Conservation (phyloP, 2,113 vertebrate species). For the Tonatia bakeri region DNA sequence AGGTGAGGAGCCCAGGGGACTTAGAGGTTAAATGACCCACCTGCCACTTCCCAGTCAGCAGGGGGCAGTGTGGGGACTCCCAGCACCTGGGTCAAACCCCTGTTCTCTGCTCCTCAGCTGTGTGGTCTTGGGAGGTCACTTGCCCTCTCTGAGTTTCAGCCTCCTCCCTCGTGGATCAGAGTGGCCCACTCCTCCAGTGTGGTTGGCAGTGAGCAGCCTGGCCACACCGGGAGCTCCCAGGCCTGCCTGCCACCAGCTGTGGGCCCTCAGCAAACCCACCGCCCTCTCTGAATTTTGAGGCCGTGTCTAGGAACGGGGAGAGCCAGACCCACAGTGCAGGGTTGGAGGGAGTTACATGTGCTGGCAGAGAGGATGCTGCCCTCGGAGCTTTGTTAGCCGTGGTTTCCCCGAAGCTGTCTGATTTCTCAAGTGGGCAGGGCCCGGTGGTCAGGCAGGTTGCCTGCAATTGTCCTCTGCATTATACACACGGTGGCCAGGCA, state of each 20-base stretch:
- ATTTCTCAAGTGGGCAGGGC: background rate
- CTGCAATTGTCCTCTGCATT: background rate
- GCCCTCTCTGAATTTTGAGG: background rate
- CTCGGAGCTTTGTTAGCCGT: too few species aligned
- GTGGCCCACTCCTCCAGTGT: background rate
- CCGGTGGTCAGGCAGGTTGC: background rate
- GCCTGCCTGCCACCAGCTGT: background rate
- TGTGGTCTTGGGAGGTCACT: background rate
- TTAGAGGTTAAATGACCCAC: background rate
- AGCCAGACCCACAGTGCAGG: background rate
- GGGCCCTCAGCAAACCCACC: background rate
- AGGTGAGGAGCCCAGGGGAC: background rate
- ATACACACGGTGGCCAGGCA: background rate
- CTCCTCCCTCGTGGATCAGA: background rate
- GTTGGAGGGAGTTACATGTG: accelerated
- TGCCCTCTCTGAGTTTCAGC: background rate
- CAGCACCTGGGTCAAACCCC: background rate
- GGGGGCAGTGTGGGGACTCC: background rate
- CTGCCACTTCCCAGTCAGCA: background rate
- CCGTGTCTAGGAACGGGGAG: background rate
- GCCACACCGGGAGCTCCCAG: accelerated
- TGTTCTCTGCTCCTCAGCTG: background rate
- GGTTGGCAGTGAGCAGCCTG: background rate
- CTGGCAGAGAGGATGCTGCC: background rate
- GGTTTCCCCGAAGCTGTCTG: background rate